phyloP scores from a whole-genome alignment of 2,113 vertebrate species.

The Hippocampus mohnikei region DNA sequence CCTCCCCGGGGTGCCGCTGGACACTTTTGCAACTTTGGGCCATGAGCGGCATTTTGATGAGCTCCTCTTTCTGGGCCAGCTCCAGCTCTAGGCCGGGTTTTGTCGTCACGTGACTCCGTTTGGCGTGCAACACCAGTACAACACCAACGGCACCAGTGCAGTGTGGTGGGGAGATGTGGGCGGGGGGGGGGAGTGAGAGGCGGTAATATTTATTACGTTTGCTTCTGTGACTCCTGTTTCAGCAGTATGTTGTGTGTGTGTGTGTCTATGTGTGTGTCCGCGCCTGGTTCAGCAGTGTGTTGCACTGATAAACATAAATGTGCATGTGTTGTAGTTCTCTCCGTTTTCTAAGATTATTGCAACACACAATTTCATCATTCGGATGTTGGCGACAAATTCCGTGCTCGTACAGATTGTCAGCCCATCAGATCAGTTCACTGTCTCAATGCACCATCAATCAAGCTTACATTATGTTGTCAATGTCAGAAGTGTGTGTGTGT shows the following conservation, averaged over 20 bases:
- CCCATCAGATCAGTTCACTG: background rate
- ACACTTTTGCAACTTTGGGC: conserved; percentile 30
- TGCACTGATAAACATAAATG: too few species aligned
- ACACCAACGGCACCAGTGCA: conserved; percentile 5
- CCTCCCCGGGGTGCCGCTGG: conserved; percentile 35
- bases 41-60: conserved; percentile 60
- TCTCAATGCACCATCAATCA: background rate
- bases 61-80: conserved; percentile 15
- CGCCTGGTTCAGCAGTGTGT: too few species aligned
- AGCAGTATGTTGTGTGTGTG: background rate
- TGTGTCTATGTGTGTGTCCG: background rate
- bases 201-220: background rate
- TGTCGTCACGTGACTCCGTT: conserved; percentile 28
- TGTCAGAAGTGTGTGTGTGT: background rate
- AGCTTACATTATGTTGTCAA: background rate
- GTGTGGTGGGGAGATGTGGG: background rate
- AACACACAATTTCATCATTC: background rate
- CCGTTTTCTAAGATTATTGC: too few species aligned
- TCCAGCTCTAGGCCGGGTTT: conserved; percentile 17
- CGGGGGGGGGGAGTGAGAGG: too few species aligned
- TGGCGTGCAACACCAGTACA: conserved; percentile 30
- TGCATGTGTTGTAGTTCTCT: too few species aligned
- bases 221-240: background rate
- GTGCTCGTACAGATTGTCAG: background rate
- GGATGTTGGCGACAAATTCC: background rate